Evolutionary conservation across 2,888 invertebrate genomes (phyloP).

Genomic region (Zaprionus lineosus): DNA sequence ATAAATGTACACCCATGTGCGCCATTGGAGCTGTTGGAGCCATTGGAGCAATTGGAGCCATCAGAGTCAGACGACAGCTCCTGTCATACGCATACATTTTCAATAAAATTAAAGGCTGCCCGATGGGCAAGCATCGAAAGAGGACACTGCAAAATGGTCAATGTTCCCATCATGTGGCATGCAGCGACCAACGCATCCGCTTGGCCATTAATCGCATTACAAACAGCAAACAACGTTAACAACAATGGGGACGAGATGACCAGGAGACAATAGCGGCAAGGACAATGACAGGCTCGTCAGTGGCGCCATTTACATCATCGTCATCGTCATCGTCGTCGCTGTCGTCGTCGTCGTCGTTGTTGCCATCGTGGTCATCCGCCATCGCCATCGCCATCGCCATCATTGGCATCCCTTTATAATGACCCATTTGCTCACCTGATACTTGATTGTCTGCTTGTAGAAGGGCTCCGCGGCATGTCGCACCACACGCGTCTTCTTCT

Average conservation of each 20-base stretch:
- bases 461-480: conserved; percentile 92
- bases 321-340: conserved; percentile 9
- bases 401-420: conserved; percentile 10
- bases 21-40: too few relatives aligned
- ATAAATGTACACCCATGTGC: conserved; percentile 40
- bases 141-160: conserved; percentile 27
- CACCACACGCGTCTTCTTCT: conserved; percentile 94
- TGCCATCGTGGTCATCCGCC: not conserved
- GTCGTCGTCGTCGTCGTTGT: conserved; percentile 7
- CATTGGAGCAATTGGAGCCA: too few relatives aligned
- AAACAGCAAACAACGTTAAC: conserved; percentile 24
- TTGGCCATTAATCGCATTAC: conserved; percentile 62
- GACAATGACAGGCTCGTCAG: conserved; percentile 4
- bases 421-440: conserved; percentile 84
- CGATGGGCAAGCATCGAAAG: not conserved
- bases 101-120: conserved; percentile 1
- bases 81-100: not conserved
- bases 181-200: too few relatives aligned
- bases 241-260: not conserved
- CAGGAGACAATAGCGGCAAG: conserved; percentile 11
- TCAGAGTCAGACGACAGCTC: not conserved
- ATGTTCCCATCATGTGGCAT: too few relatives aligned
- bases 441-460: conserved; percentile 94
- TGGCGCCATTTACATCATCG: conserved; percentile 21
- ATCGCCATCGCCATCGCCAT: conserved; percentile 10